These are phyloP conservation scores for Tokudaia tokunoshimensis DNA, from an alignment of 2,797 vertebrate species.

Conservation along the genomic window DNA sequence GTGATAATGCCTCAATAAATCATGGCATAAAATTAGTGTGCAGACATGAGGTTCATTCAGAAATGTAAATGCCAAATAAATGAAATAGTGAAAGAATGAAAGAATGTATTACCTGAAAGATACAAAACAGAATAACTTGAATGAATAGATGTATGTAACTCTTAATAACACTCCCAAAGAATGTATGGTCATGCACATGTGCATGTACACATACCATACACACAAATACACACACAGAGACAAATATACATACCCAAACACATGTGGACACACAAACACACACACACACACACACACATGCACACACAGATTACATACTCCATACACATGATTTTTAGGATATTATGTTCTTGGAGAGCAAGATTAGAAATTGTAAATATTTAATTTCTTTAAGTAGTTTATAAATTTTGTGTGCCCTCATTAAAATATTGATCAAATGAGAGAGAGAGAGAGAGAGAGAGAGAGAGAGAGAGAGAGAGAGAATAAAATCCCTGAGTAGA, in stretches of 20 bases:
- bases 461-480: background rate
- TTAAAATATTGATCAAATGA: slow-evolving; percentile 7
- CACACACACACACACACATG: background rate
- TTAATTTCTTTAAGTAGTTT: slow-evolving; percentile 21
- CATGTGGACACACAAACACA: background rate
- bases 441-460: too few species aligned
- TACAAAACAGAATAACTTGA: background rate
- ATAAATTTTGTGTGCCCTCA: background rate
- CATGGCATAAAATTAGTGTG: background rate
- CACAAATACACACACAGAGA: background rate
- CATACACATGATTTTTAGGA: background rate
- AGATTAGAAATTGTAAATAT: background rate
- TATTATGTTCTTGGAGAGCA: background rate
- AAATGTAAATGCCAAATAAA: background rate
- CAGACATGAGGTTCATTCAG: background rate
- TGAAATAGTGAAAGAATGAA: background rate
- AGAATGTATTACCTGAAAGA: background rate
- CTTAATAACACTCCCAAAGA: background rate
- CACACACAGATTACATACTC: background rate
- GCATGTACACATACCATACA: background rate
- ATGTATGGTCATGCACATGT: background rate
- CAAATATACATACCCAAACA: background rate
- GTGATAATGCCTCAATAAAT: background rate
- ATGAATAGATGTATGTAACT: background rate
- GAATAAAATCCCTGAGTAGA: background rate